Evolutionary conservation across 2,888 invertebrate species (phyloP), one percentile per base, ranked within the genome.

Genomic region (Dascillus cervinus): DNA sequence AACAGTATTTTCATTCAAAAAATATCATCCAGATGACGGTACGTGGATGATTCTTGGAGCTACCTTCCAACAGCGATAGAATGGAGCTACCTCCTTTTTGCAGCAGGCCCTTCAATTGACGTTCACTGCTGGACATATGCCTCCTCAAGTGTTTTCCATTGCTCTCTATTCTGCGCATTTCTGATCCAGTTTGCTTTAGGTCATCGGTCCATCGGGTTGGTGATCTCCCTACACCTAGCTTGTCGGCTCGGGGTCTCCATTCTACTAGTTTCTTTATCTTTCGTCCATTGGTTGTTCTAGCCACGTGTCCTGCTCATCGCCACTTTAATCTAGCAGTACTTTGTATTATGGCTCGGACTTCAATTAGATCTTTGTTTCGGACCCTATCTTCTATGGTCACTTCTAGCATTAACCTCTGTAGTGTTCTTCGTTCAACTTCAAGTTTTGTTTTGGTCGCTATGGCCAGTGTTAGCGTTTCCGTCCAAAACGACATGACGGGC

Each of bases 281-380:
- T 25, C 25, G 2, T 24, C 24, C 12, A 24, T 12, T 3, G 4
- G 3, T 13, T 10, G 3, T 2, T 5, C 24, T 24, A n/a, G n/a
- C n/a, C n/a, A n/a, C n/a, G n/a, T 22, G 22, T 8, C 22, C 22
- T 3, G 22, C 22, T 12, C 9, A 22, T 22, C 6, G 9, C 24
- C 12, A 4, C 3, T 24, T 24, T 12, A n/a, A 3, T 11, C n/a
- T 24, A 4, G 24, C 12, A n/a, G n/a, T n/a, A n/a, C n/a, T n/a
- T n/a, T n/a, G n/a, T n/a, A n/a, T n/a, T n/a, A n/a, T n/a, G n/a
- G 12, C 6, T 4, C 3, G 13, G 4, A 12, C 24, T 12, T 10
- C 12, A 2, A 14, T 24, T 24, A 34, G 13, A 11, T 34, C 23
- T 22, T 29, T 8, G 14, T 34, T 34, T 22, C 22, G 13, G 8